Evolutionary conservation across 1,140 invertebrate species (phyloP).

Genomic region (Sminthurinus signatus): DNA sequence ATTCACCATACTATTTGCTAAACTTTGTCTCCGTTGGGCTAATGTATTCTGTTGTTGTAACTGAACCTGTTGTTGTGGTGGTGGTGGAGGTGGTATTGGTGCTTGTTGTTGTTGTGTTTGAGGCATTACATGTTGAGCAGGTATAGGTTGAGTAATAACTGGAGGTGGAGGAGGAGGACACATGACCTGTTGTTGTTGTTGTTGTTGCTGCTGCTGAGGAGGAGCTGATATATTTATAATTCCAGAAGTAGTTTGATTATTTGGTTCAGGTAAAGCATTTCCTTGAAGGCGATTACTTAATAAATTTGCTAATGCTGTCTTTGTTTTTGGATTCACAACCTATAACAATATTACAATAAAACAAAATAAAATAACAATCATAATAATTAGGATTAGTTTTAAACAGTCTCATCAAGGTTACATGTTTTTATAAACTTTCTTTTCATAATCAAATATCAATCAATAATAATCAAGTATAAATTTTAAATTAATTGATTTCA

Average conservation of each 20-base stretch:
- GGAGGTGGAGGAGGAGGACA: constrained; percentile 40
- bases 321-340: constrained; percentile 62
- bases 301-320: constrained; percentile 91
- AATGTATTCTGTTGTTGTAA: constrained; percentile 36
- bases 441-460: too few relatives aligned
- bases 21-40: constrained; percentile 21
- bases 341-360: too few relatives aligned
- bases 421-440: too few relatives aligned
- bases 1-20: constrained; percentile 18
- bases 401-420: too few relatives aligned
- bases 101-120: too few relatives aligned
- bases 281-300: constrained; percentile 76
- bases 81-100: too few relatives aligned
- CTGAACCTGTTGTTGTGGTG: constrained; percentile 46
- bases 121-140: constrained; percentile 44
- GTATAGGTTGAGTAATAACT: constrained; percentile 25
- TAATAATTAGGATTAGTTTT: too few relatives aligned
- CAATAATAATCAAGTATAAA: too few relatives aligned
- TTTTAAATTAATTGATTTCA: too few relatives aligned
- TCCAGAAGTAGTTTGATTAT: constrained; percentile 48
- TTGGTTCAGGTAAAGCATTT: constrained; percentile 47
- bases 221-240: constrained; percentile 47
- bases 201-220: constrained; percentile 54
- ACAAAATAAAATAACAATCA: too few relatives aligned
- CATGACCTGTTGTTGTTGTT: constrained; percentile 41